These are phyloP conservation scores for Sternarchorhynchus goeldii DNA, from an alignment of 2,797 vertebrate genomes.

Conservation along the genomic window DNA sequence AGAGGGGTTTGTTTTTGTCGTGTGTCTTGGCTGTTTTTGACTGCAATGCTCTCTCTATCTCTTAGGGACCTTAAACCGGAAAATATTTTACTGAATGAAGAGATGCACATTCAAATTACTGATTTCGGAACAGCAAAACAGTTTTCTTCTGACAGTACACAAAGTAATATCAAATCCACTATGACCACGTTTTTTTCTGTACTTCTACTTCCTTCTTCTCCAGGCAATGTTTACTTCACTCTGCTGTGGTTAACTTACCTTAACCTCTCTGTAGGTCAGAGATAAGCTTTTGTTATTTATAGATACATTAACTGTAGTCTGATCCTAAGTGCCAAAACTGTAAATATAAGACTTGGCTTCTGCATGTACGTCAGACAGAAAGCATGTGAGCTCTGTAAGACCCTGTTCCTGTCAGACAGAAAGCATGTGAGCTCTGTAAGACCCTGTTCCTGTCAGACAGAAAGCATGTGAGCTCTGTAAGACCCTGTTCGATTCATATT, in stretches of 20 bases:
- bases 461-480: no score
- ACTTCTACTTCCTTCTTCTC: not conserved
- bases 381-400: not conserved
- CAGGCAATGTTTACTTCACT: not conserved
- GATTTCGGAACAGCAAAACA: conserved; percentile 99
- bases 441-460: not conserved
- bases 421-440: no score
- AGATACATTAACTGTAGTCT: conserved; percentile 25
- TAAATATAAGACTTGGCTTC: conserved; percentile 33
- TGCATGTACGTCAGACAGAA: not conserved
- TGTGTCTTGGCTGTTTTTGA: not conserved
- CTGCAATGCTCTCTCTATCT: conserved; percentile 4
- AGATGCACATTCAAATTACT: conserved; percentile 99
- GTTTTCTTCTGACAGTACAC: conserved; percentile 90
- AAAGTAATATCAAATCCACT: conserved; percentile 74
- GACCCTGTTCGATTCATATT: no score
- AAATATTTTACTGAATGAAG: conserved; percentile 96
- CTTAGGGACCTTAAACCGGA: conserved; percentile 97
- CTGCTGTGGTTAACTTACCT: conserved; percentile 23
- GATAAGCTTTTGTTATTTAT: conserved; percentile 41
- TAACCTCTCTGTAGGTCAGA: conserved; percentile 24
- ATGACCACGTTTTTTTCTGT: not conserved
- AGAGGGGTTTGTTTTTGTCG: not conserved
- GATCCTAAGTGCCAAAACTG: not conserved
- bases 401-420: not conserved